phyloP scores from a whole-genome alignment of 2,113 vertebrate genomes.

The Saguinus imperator region DNA sequence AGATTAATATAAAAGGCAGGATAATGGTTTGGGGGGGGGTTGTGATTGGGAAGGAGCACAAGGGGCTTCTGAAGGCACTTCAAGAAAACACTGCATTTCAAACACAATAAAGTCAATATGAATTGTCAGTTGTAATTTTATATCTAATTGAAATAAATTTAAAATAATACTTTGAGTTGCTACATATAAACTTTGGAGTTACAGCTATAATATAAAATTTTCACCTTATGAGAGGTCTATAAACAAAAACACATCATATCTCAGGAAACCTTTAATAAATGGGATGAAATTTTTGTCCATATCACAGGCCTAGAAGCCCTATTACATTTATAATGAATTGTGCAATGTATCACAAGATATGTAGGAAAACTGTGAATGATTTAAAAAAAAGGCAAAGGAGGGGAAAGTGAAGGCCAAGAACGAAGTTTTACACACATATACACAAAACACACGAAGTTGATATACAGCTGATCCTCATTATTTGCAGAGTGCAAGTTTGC shows the following conservation, averaged over 20 bases:
- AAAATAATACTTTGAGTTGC: slow-evolving; percentile 21
- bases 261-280: slow-evolving; percentile 25
- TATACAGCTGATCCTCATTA: background rate
- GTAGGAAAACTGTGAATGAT: background rate
- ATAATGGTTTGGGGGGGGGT: background rate
- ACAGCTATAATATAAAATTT: background rate
- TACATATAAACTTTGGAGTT: background rate
- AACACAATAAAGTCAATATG: slow-evolving; percentile 15
- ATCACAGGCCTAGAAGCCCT: background rate
- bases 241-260: slow-evolving; percentile 17
- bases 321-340: background rate
- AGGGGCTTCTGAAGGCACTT: background rate
- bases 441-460: background rate
- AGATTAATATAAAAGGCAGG: background rate
- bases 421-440: background rate
- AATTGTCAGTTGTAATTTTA: background rate
- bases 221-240: slow-evolving; percentile 8
- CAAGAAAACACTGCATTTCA: background rate
- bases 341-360: background rate
- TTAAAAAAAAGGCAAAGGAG: background rate
- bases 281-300: background rate
- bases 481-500: background rate
- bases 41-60: background rate
- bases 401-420: background rate
- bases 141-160: slow-evolving; percentile 26